Evolutionary conservation across 2,113 vertebrate genomes (phyloP).

Genomic region (Indicator maculatus): DNA sequence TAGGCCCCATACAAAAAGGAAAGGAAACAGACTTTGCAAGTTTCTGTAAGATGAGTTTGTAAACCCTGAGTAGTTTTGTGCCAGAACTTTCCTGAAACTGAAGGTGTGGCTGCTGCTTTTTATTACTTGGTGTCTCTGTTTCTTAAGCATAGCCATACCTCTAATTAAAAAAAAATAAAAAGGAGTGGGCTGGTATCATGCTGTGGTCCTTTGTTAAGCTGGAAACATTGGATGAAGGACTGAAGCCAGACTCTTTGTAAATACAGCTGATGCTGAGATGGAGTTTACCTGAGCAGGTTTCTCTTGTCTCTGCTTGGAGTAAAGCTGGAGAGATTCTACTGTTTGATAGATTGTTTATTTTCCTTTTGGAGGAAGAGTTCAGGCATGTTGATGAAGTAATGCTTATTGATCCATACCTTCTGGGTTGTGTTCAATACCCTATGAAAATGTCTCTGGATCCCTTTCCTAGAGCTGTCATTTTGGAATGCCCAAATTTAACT

Average conservation of each 20-base stretch:
- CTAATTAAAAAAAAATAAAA: background rate
- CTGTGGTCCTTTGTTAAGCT: background rate
- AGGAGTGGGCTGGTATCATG: accelerated
- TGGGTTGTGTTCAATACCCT: background rate
- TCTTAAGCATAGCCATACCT: background rate
- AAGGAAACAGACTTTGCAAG: background rate
- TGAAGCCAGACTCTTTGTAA: background rate
- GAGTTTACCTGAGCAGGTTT: background rate
- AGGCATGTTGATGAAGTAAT: background rate
- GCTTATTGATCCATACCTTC: background rate
- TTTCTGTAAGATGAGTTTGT: background rate
- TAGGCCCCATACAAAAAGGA: background rate
- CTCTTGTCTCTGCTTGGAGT: background rate
- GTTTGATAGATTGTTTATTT: background rate
- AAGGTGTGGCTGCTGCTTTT: background rate
- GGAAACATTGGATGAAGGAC: background rate
- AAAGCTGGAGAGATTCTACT: background rate
- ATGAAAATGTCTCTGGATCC: background rate
- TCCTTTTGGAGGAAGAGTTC: background rate
- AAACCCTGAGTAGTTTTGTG: background rate
- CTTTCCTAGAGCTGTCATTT: background rate
- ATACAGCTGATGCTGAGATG: background rate
- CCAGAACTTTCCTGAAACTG: background rate
- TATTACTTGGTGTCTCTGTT: background rate
- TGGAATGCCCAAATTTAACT: background rate